These are phyloP conservation scores for Pterostichus madidus DNA, from an alignment of 2,888 invertebrate species.

Conservation along the genomic window DNA sequence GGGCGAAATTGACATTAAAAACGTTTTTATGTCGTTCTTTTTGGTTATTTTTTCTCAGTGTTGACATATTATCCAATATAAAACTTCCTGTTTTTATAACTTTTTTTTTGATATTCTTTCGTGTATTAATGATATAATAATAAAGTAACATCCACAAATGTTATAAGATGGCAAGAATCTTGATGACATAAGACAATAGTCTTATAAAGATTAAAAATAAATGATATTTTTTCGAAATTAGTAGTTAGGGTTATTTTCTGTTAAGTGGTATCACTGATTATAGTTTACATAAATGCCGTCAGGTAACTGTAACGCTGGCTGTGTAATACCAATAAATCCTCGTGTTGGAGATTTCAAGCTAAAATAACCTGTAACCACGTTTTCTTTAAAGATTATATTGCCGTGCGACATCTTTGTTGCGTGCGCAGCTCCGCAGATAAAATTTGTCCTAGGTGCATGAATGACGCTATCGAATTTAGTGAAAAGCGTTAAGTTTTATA, in stretches of 20 bases:
- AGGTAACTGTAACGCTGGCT: constrained; percentile 46
- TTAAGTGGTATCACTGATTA: constrained; percentile 51
- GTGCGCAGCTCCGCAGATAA: constrained; percentile 62
- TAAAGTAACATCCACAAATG: constrained; percentile 14
- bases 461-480: constrained; percentile 67
- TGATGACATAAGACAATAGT: constrained; percentile 56
- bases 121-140: constrained; percentile 3
- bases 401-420: constrained; percentile 21
- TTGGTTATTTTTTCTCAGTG: constrained; percentile 67
- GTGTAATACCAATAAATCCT: constrained; percentile 40
- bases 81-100: constrained; percentile 65
- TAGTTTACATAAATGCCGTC: constrained; percentile 50
- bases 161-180: constrained; percentile 20
- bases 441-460: constrained; percentile 58
- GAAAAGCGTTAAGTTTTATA: constrained; percentile 58
- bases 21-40: constrained; percentile 64
- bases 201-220: constrained; percentile 66
- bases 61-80: constrained; percentile 66
- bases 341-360: constrained; percentile 23
- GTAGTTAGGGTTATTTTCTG: constrained; percentile 50
- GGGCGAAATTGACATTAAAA: constrained; percentile 60
- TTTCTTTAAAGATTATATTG: constrained; percentile 42
- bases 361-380: constrained; percentile 37
- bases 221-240: constrained; percentile 64
- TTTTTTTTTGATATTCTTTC: constrained; percentile 56